These are phyloP conservation scores for Kobus ellipsiprymnus DNA, from an alignment of 2,113 vertebrate genomes.

Conservation along the genomic window DNA sequence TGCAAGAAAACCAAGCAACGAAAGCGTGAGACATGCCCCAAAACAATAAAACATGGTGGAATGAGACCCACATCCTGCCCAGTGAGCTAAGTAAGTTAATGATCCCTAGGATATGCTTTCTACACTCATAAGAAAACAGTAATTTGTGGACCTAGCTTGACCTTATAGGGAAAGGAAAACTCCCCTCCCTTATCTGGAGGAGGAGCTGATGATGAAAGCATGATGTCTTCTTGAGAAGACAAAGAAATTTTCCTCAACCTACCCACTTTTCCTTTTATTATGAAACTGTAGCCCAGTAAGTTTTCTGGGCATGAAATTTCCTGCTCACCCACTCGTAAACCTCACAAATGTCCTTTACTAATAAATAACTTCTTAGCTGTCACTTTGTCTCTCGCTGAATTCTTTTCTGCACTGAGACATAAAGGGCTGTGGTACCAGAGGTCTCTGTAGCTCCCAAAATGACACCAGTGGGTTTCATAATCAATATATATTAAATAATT, in stretches of 20 bases:
- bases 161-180: background rate
- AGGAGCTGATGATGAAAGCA: background rate
- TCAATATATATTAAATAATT: background rate
- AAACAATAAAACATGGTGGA: background rate
- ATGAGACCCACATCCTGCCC: background rate
- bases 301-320: background rate
- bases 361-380: background rate
- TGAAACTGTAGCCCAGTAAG: background rate
- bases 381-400: background rate
- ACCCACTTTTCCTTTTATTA: background rate
- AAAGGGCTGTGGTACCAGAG: background rate
- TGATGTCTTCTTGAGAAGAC: background rate
- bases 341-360: background rate
- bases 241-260: background rate
- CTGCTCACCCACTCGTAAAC: background rate
- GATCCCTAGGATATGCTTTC: background rate
- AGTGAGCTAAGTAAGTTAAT: background rate
- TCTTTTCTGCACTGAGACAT: background rate
- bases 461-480: background rate
- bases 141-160: background rate
- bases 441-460: background rate
- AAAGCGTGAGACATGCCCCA: background rate
- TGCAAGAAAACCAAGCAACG: background rate
- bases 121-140: background rate
- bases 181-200: background rate